Percentiles rank a stretch among this genome's conserved stretches.
These are phyloP conservation scores for Australoheros facetus DNA, from an alignment of 2,797 vertebrate genomes.

Conservation along the genomic window DNA sequence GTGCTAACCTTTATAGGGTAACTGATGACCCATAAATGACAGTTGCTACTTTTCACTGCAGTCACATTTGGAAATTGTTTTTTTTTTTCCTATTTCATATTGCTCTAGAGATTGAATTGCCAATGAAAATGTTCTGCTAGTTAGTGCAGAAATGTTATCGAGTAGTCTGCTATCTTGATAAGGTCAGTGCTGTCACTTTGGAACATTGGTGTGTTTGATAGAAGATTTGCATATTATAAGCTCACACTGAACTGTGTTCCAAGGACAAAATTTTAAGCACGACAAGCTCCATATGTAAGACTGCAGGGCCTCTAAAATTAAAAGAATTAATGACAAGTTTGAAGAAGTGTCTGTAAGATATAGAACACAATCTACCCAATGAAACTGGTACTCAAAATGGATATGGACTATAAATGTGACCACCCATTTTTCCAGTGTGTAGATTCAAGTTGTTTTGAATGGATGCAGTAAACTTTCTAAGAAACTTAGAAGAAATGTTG, in stretches of 20 bases:
- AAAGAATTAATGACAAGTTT: background rate
- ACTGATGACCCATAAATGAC: constrained; percentile 22
- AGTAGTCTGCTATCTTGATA: constrained; percentile 28
- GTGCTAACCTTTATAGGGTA: constrained; percentile 20
- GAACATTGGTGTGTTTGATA: constrained; percentile 7
- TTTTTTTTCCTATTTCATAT: constrained; percentile 26
- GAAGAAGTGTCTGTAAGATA: too few species aligned
- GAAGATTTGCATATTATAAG: constrained; percentile 15
- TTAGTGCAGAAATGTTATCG: constrained; percentile 21
- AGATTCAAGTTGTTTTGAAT: too few species aligned
- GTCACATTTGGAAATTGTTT: constrained; percentile 43
- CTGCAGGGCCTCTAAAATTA: background rate
- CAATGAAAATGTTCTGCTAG: constrained; percentile 10
- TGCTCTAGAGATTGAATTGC: constrained; percentile 32
- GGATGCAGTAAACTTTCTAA: too few species aligned
- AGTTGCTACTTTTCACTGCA: constrained; percentile 19
- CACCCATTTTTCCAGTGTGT: too few species aligned
- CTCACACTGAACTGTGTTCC: background rate
- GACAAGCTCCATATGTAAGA: background rate
- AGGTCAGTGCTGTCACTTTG: constrained; percentile 41
- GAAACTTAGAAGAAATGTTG: too few species aligned
- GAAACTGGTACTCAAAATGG: too few species aligned
- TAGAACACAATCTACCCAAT: too few species aligned
- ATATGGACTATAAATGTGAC: too few species aligned
- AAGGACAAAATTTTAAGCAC: background rate